Conservation (phyloP, 1,140 invertebrate genomes). For the Drosophila santomea region DNA sequence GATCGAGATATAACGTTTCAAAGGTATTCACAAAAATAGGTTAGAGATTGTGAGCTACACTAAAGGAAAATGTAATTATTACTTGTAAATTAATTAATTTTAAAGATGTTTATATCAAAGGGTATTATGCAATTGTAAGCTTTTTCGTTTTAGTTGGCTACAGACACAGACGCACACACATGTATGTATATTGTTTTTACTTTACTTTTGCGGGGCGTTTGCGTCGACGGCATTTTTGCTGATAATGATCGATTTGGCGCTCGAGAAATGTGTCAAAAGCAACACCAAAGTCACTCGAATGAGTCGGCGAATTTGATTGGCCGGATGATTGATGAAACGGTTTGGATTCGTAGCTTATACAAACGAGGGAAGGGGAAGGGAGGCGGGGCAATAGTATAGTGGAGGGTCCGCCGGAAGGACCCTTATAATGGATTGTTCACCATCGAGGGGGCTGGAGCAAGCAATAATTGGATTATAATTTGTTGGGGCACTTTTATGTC, state of each 20-base stretch:
- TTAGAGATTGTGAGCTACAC: too few species aligned
- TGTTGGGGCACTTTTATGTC: conserved; percentile 10
- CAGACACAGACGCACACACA: neutral
- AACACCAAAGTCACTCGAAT: conserved; percentile 61
- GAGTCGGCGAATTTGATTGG: conserved; percentile 51
- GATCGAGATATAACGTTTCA: neutral
- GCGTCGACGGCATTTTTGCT: conserved; percentile 39
- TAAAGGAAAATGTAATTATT: neutral
- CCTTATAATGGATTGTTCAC: conserved; percentile 41
- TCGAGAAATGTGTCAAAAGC: conserved; percentile 72
- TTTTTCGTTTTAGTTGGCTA: conserved; percentile 3
- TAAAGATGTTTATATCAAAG: neutral
- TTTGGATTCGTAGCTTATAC: conserved; percentile 14
- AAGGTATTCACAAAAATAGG: too few species aligned
- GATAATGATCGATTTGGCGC: conserved; percentile 75
- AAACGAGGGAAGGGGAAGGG: too few species aligned
- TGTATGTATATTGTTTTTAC: neutral
- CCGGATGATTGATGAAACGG: conserved; percentile 46
- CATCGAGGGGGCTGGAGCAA: conserved; percentile 1
- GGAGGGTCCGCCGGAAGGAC: conserved; percentile 34
- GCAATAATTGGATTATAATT: conserved; percentile 49
- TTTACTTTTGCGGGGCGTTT: conserved; percentile 62
- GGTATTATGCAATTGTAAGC: neutral
- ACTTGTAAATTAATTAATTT: neutral
- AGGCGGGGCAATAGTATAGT: conserved; percentile 1